Evolutionary conservation across 2,797 vertebrate species (phyloP).

Genomic region (Intellagama lesueurii): DNA sequence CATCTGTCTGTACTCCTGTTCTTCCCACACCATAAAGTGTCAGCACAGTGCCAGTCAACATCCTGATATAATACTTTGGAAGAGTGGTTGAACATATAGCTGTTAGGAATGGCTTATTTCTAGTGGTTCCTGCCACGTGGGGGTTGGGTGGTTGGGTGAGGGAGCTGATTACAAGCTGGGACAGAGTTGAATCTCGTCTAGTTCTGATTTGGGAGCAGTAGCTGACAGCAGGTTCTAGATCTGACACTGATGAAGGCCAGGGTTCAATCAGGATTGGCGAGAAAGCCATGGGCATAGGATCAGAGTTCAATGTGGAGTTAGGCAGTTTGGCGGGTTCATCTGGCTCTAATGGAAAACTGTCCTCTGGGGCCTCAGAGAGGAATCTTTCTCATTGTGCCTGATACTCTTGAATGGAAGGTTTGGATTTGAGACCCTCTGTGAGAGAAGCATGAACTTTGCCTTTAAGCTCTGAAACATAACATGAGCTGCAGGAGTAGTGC

Average conservation of each 20-base stretch:
- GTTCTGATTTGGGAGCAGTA: not conserved
- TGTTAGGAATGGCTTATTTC: not conserved
- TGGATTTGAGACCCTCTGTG: not conserved
- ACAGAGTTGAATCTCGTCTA: not conserved
- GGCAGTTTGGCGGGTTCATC: not conserved
- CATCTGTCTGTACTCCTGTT: not conserved
- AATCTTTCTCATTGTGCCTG: not conserved
- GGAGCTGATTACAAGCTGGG: not conserved
- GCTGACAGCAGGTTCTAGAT: not conserved
- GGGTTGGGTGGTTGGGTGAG: too few species aligned
- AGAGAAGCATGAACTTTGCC: not conserved
- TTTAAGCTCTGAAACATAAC: not conserved
- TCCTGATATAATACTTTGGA: not conserved
- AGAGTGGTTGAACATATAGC: not conserved
- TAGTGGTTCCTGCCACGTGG: constrained; percentile 10
- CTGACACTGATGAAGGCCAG: too few species aligned
- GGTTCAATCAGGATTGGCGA: not conserved
- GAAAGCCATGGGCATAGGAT: not conserved
- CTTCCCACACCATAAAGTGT: not conserved
- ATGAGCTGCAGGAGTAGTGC: not conserved
- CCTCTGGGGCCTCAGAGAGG: not conserved
- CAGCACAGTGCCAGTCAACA: not conserved
- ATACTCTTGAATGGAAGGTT: constrained; percentile 3
- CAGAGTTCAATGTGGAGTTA: not conserved
- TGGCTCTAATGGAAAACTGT: not conserved